Conservation (phyloP, 2,888 invertebrate species). For the Pheosia tremula region DNA sequence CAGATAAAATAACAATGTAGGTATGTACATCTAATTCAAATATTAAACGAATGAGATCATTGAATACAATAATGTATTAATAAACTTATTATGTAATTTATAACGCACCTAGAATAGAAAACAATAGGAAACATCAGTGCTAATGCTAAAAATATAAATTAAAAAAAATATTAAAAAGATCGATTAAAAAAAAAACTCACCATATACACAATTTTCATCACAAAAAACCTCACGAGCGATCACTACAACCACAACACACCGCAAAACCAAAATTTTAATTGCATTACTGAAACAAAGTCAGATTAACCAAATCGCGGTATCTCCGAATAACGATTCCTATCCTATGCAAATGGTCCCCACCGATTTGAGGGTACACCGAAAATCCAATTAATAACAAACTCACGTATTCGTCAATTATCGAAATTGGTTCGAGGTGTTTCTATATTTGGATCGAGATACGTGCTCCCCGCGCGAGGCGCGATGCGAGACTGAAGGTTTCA, state of each 20-base stretch:
- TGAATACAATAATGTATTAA: too few relatives aligned
- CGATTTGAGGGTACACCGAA: conserved; percentile 36
- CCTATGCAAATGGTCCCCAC: conserved; percentile 37
- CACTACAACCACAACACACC: conserved; percentile 26
- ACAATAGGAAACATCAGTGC: too few relatives aligned
- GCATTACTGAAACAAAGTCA: conserved; percentile 21
- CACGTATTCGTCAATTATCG: conserved; percentile 44
- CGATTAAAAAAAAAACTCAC: conserved; percentile 22
- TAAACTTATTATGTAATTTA: too few relatives aligned
- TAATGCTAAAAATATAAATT: too few relatives aligned
- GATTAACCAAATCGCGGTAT: conserved; percentile 27
- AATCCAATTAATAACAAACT: conserved; percentile 42
- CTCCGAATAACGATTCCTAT: conserved; percentile 32
- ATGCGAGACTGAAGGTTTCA: conserved; percentile 27
- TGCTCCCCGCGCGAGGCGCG: conserved; percentile 17
- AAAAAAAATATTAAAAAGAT: too few relatives aligned
- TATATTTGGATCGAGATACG: conserved; percentile 16
- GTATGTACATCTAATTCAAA: too few relatives aligned
- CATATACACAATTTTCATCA: conserved; percentile 21
- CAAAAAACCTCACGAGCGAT: conserved; percentile 28
- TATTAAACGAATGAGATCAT: too few relatives aligned
- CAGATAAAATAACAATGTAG: too few relatives aligned
- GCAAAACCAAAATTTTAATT: conserved; percentile 21
- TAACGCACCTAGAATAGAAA: too few relatives aligned
- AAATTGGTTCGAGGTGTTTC: conserved; percentile 19